phyloP scores from a whole-genome alignment of 1,140 invertebrate species.

The Pseudomyrmex flavicornis region DNA sequence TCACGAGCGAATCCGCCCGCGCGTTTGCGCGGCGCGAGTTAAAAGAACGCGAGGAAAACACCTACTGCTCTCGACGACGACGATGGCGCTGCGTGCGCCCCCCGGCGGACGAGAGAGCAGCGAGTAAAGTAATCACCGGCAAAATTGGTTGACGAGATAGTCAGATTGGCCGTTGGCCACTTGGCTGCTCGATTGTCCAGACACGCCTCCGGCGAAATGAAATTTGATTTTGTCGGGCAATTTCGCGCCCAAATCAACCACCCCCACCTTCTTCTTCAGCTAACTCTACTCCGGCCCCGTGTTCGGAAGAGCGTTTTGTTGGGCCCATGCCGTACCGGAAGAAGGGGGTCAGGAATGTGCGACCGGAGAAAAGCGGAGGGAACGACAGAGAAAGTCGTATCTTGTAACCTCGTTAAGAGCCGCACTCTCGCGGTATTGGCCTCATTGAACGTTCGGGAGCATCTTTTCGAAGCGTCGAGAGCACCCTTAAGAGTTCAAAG shows the following conservation, averaged over 20 bases:
- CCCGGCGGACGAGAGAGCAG: constrained; percentile 38
- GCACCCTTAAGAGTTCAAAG: constrained; percentile 74
- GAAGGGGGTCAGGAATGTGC: constrained; percentile 16
- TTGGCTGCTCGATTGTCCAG: constrained; percentile 84
- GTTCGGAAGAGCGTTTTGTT: constrained; percentile 14
- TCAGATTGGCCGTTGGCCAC: constrained; percentile 82
- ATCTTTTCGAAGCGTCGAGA: constrained; percentile 76
- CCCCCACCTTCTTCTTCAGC: constrained; percentile 47
- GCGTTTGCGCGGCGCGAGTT: constrained; percentile 2
- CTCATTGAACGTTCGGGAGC: constrained; percentile 78
- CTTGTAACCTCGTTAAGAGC: constrained; percentile 82
- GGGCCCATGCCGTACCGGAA: constrained; percentile 43
- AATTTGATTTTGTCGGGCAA: constrained; percentile 85
- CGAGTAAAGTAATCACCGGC: constrained; percentile 81
- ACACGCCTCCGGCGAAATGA: constrained; percentile 84
- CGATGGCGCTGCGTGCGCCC: constrained; percentile 15
- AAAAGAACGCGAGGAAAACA: constrained; percentile 37
- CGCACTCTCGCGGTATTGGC: constrained; percentile 81
- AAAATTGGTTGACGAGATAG: constrained; percentile 84
- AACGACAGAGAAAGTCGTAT: constrained; percentile 44
- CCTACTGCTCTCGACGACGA: constrained; percentile 13
- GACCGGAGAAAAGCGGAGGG: constrained; percentile 23
- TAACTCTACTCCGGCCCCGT: neutral
- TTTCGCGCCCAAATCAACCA: constrained; percentile 84
- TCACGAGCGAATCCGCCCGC: constrained; percentile 11